Evolutionary conservation across 2,113 vertebrate genomes (phyloP).

Genomic region (Mesoclemmys tuberculata): DNA sequence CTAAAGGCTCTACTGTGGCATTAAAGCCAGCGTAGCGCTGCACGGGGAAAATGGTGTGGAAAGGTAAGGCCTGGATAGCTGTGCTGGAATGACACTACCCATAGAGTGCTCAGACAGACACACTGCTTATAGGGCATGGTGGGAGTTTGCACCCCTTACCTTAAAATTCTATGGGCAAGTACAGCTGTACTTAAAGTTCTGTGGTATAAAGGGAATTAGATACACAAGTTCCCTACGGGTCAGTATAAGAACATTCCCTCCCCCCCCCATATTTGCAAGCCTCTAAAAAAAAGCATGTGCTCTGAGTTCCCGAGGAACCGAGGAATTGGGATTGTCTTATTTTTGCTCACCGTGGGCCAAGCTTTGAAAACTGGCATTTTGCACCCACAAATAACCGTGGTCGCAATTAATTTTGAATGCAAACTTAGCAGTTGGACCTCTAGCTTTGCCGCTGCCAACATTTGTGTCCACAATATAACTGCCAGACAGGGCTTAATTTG

Average conservation of each 20-base stretch:
- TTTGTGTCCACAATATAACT: neutral
- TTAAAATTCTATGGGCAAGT: neutral
- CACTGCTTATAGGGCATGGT: neutral
- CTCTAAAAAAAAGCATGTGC: neutral
- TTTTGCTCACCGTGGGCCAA: neutral
- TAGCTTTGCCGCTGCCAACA: neutral
- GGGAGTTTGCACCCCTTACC: neutral
- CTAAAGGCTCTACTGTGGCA: neutral
- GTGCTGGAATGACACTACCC: neutral
- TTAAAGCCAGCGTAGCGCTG: neutral
- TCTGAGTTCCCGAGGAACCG: neutral
- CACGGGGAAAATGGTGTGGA: neutral
- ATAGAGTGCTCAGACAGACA: neutral
- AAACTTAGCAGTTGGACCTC: neutral
- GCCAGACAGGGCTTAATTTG: neutral
- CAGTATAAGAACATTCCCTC: neutral
- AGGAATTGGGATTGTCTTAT: neutral
- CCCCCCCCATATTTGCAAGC: neutral
- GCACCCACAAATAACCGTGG: neutral
- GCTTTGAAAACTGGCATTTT: neutral
- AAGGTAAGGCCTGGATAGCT: neutral
- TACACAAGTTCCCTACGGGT: neutral
- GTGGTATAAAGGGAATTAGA: neutral
- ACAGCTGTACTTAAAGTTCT: neutral
- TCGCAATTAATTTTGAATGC: conserved; percentile 6